Conservation (phyloP, 1,140 invertebrate genomes). For the Pogonus chalceus region DNA sequence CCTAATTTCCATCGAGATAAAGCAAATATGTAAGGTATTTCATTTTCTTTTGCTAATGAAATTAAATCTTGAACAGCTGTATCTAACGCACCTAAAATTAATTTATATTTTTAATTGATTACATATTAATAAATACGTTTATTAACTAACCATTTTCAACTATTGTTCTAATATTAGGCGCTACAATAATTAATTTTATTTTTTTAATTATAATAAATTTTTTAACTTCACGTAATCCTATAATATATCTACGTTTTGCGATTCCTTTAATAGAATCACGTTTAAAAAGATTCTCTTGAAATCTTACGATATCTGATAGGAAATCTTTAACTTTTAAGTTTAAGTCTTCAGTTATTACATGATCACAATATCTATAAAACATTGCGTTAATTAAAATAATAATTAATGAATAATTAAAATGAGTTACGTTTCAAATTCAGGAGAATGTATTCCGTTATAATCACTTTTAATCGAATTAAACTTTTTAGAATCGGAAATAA, state of each 20-base stretch:
- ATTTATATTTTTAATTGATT: background rate
- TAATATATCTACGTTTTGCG: constrained; percentile 39
- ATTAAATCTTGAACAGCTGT: constrained; percentile 5
- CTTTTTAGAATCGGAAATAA: constrained; percentile 1
- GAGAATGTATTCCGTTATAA: background rate
- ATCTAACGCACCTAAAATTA: constrained; percentile 9
- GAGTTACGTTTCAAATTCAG: background rate
- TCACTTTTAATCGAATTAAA: background rate
- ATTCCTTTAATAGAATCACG: constrained; percentile 44
- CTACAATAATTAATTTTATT: constrained; percentile 45
- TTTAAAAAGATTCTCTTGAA: constrained; percentile 45
- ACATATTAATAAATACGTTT: background rate
- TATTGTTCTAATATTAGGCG: constrained; percentile 33
- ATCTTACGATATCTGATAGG: constrained; percentile 41
- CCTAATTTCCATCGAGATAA: constrained; percentile 10
- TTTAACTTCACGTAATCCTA: constrained; percentile 44
- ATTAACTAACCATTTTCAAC: constrained; percentile 3
- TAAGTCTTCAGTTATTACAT: constrained; percentile 10
- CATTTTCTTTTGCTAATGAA: constrained; percentile 4
- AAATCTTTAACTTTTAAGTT: constrained; percentile 19
- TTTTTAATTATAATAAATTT: constrained; percentile 43
- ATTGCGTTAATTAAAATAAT: background rate
- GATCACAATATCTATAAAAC: constrained; percentile 5
- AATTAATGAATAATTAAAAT: background rate
- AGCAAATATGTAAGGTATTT: constrained; percentile 13